Percentiles rank a stretch among this genome's conserved stretches.
Conservation (phyloP, 2,888 invertebrate species). For the Athetis lepigone region DNA sequence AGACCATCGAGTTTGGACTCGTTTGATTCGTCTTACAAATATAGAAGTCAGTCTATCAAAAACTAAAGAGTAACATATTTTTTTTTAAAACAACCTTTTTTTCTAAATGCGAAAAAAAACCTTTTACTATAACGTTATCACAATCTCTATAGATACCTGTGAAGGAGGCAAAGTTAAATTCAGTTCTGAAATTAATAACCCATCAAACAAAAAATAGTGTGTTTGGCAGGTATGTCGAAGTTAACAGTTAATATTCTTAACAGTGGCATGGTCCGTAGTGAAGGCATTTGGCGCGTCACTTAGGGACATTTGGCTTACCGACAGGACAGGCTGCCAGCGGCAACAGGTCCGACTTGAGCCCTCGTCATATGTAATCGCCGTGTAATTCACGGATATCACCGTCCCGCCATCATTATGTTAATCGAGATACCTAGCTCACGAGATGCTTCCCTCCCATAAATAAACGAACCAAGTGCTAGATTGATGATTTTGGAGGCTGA, state of each 20-base stretch:
- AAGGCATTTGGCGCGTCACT: constrained; percentile 69
- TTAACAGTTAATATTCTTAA: constrained; percentile 56
- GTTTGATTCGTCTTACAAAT: too few species aligned
- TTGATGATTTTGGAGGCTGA: constrained; percentile 33
- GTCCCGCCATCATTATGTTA: constrained; percentile 37
- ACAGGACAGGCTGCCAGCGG: constrained; percentile 76
- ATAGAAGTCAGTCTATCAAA: too few species aligned
- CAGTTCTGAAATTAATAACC: constrained; percentile 1
- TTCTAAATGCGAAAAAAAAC: too few species aligned
- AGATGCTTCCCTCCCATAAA: constrained; percentile 29
- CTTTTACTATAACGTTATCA: too few species aligned
- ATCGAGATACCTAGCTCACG: constrained; percentile 34
- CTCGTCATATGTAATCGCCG: constrained; percentile 45
- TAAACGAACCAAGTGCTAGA: constrained; percentile 35
- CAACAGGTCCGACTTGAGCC: constrained; percentile 75
- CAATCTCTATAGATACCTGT: too few species aligned
- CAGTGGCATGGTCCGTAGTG: constrained; percentile 52
- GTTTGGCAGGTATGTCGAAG: constrained; percentile 57
- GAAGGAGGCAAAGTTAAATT: too few species aligned
- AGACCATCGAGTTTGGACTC: too few species aligned
- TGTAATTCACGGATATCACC: constrained; percentile 40
- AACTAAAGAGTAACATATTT: too few species aligned
- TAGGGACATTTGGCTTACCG: constrained; percentile 77
- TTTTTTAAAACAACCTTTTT: too few species aligned
- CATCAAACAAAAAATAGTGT: constrained; percentile 10